Evolutionary conservation across 2,888 invertebrate genomes (phyloP).

Genomic region (Drosophila diplacantha): DNA sequence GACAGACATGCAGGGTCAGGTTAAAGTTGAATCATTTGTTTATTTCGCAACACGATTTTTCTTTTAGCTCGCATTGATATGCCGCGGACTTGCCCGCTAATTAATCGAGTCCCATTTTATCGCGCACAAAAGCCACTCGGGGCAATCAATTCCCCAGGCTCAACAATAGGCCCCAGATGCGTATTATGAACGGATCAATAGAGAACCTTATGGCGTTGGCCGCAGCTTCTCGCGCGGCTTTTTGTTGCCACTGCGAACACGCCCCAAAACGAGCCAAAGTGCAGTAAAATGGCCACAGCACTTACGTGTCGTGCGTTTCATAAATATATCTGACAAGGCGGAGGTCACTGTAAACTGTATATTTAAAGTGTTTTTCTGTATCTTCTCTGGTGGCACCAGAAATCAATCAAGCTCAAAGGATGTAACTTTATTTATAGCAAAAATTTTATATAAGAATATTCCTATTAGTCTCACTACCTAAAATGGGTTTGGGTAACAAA

Average conservation of each 20-base stretch:
- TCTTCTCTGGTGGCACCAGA: neutral
- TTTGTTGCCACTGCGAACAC: constrained; percentile 59
- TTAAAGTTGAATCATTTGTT: constrained; percentile 76
- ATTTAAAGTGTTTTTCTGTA: neutral
- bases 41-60: constrained; percentile 66
- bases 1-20: constrained; percentile 75
- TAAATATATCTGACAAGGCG: neutral
- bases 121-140: constrained; percentile 61
- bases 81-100: constrained; percentile 54
- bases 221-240: constrained; percentile 36
- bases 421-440: neutral
- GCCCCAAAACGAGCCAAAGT: constrained; percentile 43
- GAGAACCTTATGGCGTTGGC: constrained; percentile 38
- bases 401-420: neutral
- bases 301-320: constrained; percentile 23
- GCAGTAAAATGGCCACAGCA: constrained; percentile 23
- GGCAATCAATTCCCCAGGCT: constrained; percentile 57
- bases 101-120: constrained; percentile 72
- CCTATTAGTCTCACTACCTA: too few species aligned
- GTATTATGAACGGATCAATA: constrained; percentile 54
- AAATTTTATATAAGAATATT: neutral
- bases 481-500: neutral
- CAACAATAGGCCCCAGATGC: constrained; percentile 56
- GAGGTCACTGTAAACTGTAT: neutral
- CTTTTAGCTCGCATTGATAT: constrained; percentile 61